Evolutionary conservation across 2,113 vertebrate species (phyloP).

Genomic region (Scopus umbretta): DNA sequence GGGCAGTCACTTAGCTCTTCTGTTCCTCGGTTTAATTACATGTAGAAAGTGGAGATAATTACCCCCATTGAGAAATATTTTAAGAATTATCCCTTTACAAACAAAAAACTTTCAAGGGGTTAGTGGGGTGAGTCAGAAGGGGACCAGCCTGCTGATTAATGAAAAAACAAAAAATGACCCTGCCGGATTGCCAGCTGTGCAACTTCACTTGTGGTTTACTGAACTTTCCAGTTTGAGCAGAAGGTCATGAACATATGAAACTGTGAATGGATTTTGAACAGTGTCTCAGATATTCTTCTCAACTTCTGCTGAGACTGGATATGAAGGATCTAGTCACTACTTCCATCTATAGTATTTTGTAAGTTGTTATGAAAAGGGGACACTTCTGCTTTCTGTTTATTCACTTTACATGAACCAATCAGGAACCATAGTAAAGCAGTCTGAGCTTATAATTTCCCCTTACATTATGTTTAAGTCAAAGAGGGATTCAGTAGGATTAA

Average conservation of each 20-base stretch:
- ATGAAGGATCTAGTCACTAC: not conserved
- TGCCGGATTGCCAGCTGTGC: not conserved
- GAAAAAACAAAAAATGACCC: not conserved
- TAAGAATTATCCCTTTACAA: not conserved
- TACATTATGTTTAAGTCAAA: not conserved
- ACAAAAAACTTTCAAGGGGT: not conserved
- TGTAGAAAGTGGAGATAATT: not conserved
- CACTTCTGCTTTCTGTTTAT: not conserved
- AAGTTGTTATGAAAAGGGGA: not conserved
- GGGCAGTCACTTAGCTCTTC: not conserved
- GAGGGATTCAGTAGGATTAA: not conserved
- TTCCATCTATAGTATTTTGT: not conserved
- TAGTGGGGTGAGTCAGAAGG: not conserved
- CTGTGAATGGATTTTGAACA: not conserved
- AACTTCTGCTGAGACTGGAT: not conserved
- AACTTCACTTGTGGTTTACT: not conserved
- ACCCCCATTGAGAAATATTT: not conserved
- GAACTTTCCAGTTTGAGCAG: not conserved
- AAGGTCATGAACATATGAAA: not conserved
- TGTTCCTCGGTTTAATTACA: not conserved
- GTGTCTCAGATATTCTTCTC: not conserved
- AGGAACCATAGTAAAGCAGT: not conserved
- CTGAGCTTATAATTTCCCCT: not conserved
- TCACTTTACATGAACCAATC: not conserved
- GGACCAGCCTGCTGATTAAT: not conserved